A percentile compares a stretch with the other conserved stretches of the same genome.
Conservation (phyloP, 1,140 invertebrate genomes). For the Macrocentrus cingulum region DNA sequence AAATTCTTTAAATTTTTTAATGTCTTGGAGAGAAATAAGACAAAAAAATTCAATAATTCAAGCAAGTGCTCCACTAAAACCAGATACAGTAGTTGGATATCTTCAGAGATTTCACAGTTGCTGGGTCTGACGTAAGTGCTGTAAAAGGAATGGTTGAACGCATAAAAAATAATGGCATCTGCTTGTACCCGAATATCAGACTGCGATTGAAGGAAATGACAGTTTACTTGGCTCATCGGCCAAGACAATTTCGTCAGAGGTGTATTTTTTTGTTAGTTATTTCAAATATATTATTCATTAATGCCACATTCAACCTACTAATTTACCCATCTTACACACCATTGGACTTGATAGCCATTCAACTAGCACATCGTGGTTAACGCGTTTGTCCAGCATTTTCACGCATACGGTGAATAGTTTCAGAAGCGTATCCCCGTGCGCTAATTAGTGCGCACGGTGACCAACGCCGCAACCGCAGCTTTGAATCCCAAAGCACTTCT, state of each 20-base stretch:
- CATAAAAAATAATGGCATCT: background rate
- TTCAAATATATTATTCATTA: too few relatives aligned
- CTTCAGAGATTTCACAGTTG: background rate
- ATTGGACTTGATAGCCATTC: too few relatives aligned
- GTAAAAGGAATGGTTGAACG: background rate
- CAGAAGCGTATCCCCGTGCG: background rate
- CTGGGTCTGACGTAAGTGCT: background rate
- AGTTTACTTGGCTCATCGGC: background rate
- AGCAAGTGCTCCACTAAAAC: too few relatives aligned
- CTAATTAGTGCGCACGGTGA: constrained; percentile 11
- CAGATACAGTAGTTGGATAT: background rate
- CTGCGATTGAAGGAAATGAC: background rate
- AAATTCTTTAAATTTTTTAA: too few relatives aligned
- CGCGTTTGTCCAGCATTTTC: constrained; percentile 7
- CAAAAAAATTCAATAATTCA: too few relatives aligned
- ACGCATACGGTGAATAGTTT: constrained; percentile 1
- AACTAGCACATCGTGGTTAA: background rate
- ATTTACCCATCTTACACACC: too few relatives aligned
- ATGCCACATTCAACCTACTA: too few relatives aligned
- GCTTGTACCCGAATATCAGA: background rate
- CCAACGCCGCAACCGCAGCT: too few relatives aligned
- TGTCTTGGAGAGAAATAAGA: too few relatives aligned
- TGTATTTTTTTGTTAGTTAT: too few relatives aligned
- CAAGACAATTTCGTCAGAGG: too few relatives aligned
- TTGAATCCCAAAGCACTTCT: too few relatives aligned